Evolutionary conservation across 2,888 invertebrate genomes (phyloP).

Genomic region (Nipponacmea schrenckii): DNA sequence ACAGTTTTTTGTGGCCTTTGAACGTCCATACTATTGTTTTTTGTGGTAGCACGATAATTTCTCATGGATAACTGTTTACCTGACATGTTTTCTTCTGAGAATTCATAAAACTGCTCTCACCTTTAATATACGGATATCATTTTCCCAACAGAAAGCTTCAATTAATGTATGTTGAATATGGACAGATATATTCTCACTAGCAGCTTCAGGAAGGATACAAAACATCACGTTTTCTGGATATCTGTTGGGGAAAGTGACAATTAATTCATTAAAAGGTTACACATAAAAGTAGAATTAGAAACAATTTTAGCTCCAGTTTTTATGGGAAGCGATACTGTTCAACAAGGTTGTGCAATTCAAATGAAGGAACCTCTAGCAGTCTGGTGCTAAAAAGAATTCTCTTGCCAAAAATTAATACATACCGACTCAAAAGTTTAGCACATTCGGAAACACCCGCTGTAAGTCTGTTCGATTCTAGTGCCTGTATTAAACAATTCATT

Average conservation of each 20-base stretch:
- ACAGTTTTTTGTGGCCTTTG: no score
- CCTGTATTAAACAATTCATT: conserved; percentile 40
- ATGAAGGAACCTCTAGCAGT: no score
- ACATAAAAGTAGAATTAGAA: no score
- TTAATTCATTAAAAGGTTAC: no score
- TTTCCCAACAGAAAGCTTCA: conserved; percentile 60
- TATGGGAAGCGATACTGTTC: no score
- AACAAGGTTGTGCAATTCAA: no score
- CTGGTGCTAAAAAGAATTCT: no score
- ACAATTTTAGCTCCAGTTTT: no score
- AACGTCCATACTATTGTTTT: no score
- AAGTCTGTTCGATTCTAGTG: conserved; percentile 42
- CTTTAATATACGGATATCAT: conserved; percentile 54
- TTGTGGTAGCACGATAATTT: no score
- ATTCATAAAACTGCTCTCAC: conserved; percentile 28
- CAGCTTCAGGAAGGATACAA: conserved; percentile 50
- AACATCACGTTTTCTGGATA: conserved; percentile 54
- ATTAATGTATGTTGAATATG: conserved; percentile 59
- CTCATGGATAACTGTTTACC: no score
- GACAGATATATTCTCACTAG: conserved; percentile 46
- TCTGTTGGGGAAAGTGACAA: conserved; percentile 32
- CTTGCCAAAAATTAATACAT: background rate
- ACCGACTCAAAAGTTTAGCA: conserved; percentile 40
- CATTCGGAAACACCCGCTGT: conserved; percentile 52
- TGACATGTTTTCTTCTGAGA: no score